Evolutionary conservation across 2,888 invertebrate species (phyloP).

Genomic region (Zelleria hepariella): DNA sequence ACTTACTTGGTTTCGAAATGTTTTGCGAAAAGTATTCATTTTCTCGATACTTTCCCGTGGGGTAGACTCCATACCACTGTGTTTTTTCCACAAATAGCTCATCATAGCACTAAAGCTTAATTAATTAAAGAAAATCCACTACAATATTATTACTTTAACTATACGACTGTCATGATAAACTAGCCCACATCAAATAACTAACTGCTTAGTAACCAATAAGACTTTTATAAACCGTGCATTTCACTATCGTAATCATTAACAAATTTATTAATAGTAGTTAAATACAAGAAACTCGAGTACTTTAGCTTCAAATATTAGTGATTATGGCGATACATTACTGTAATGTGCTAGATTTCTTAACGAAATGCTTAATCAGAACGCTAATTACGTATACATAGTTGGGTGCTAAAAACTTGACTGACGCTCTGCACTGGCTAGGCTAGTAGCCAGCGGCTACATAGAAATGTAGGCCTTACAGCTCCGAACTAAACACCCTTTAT

Average conservation of each 20-base stretch:
- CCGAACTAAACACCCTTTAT: no score
- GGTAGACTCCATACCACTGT: background rate
- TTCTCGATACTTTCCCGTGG: background rate
- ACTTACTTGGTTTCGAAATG: conserved; percentile 1
- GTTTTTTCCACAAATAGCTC: conserved; percentile 4
- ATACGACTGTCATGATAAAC: background rate
- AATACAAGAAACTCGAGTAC: conserved; percentile 1
- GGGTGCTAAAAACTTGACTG: background rate
- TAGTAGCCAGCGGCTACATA: no score
- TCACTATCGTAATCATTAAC: conserved; percentile 3
- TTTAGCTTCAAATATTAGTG: background rate
- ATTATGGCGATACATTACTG: background rate
- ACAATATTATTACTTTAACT: background rate
- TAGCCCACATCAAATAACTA: conserved; percentile 5
- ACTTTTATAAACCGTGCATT: conserved; percentile 6
- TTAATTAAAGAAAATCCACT: background rate
- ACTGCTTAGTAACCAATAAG: conserved; percentile 4
- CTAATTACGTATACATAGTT: background rate
- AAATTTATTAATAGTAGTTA: conserved; percentile 2
- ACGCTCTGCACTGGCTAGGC: background rate
- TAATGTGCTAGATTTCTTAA: conserved; percentile 3
- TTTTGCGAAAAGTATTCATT: background rate
- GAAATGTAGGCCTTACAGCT: no score
- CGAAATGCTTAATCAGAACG: background rate
- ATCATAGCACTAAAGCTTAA: background rate